Evolutionary conservation across 2,797 vertebrate genomes (phyloP), one percentile per base, ranked within the genome.

Genomic region (Centropyge bicolor): DNA sequence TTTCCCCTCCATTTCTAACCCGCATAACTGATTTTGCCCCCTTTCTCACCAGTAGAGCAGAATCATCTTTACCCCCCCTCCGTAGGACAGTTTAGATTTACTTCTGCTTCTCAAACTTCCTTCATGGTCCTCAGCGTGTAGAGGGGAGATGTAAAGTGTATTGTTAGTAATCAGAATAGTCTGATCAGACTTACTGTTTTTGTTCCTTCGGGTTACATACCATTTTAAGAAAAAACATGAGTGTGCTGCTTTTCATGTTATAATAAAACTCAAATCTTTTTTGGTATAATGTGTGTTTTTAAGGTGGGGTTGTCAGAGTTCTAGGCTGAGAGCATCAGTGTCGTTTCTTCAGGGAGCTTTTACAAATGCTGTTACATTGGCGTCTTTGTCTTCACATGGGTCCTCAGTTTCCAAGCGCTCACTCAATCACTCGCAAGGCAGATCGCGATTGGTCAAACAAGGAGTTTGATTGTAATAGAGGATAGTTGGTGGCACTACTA

Each of bases 261-360:
- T 86, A 85, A 89, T 84, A 90, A 83, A 83, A 87, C 82, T 83
- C 74, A 61, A 81, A 43, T 57, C 40, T 80, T 73, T 51, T 38
- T 86, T 77, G 55, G 52, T 86, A 77, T 78, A 73, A 68, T 70
- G 63, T 84, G 80, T 88, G 77, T 88, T 90, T 89, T 89, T 77
- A 85, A 87, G 79, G 82, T 80, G 76, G 65, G 54, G 59, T 88
- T 68, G 82, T 76, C 86, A 87, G 86, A 90, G 74, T 87, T 84
- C 68, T 85, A 87, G 91, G 88, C 87, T 80, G 85, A 89, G 86
- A 86, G 91, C 86, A 88, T 91, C 88, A 59, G 86, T 90, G 88
- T 90, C 79, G 66, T 89, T 92, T 93, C 89, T 93, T 92, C 93
- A 94, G 93, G 93, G 93, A 95, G 91, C 92, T 93, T 94, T 93